Evolutionary conservation across 2,113 vertebrate genomes (phyloP), one percentile per base, ranked within the genome.

Genomic region (Albula glossodonta): DNA sequence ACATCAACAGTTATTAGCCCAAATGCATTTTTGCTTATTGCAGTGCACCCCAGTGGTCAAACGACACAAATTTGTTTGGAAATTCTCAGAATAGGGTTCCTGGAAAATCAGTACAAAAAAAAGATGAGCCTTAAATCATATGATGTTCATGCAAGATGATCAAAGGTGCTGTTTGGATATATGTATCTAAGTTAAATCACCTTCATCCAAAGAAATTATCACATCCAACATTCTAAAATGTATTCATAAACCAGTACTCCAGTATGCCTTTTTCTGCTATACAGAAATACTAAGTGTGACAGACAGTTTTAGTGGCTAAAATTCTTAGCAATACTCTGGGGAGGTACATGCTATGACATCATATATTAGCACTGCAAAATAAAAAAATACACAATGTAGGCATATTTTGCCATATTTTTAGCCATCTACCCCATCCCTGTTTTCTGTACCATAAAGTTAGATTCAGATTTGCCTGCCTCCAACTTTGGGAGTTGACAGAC

Each of bases 381-480:
- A 2, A 31, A 78, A 78, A 78, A 78, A 10, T 12, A 10, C 74
- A 48, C n/a, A 15, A 9, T 41, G 41, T 78, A 3, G 74, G 74
- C 25, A 31, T 31, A 25, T 31, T 77, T 25, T 25, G 5, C 4
- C 19, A 25, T 8, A 31, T 77, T 77, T 13, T 4, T n/a, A 41
- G 41, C 41, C 15, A 13, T 49, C 13, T 50, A 48, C 31, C 78
- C 48, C 22, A 48, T 17, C 3, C 31, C 31, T 17, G 78, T 49
- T 79, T 48, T 19, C 78, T 50, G 49, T 79, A 17, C 41, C 53
- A 15, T 57, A 5, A 11, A 57, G 77, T 25, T 48, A 70, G 56
- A 85, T 57, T 95, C 94, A 94, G 89, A 93, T 90, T 83, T 57
- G 79, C 88, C 93, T 89, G 81, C 2, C 90, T 91, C 89, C 88